Base-by-base conservation (phyloP, 2,888 invertebrate genomes). In the Drosophila macrospina region DNA sequence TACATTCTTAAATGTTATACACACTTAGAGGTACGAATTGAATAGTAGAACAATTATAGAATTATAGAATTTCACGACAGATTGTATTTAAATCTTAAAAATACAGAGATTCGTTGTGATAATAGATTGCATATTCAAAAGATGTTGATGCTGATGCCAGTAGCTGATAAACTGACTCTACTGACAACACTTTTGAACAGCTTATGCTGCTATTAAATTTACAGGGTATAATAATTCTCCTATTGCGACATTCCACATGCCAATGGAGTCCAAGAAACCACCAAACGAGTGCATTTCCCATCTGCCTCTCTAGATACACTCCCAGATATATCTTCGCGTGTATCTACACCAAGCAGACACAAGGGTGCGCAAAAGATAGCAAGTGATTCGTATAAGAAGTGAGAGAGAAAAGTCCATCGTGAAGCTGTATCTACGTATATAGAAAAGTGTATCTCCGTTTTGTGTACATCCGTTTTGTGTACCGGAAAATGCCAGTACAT, bases 401-500 rank as follows among this genome's bases (percentile, higher is more conserved):
- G 20, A 20, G 3, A 20, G 32, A 15, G 28, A 11, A 30, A 24
- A 10, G 28, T 41, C 5, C 28, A 28, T 8, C 3, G 32, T 5
- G 44, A 24, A 44, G 44, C 10, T 42, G 42, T 55, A 41, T 16
- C 28, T 52, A n/a, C 30, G 37, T 30, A 3, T 20, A 1, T 20
- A 41, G 54, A n/a, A 42, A 30, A 42, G 39, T 45, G 36, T 47
- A 52, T 47, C 0, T 44, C 16, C 3, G 8, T 7, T 6, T 28
- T 7, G 1, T 28, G 34, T 1, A 70, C 55, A 70, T 64, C 76
- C 45, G 71, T n/a, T 73, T 59, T 28, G 39, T 60, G 36, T 30
- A 54, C 45, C 66, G 64, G 77, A 71, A 61, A 71, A 65, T 36
- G 50, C 28, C 45, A 42, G 66, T 63, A 66, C 47, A 42, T 54